Conservation (phyloP, 2,888 invertebrate species). For the Hoplodrina blanda region DNA sequence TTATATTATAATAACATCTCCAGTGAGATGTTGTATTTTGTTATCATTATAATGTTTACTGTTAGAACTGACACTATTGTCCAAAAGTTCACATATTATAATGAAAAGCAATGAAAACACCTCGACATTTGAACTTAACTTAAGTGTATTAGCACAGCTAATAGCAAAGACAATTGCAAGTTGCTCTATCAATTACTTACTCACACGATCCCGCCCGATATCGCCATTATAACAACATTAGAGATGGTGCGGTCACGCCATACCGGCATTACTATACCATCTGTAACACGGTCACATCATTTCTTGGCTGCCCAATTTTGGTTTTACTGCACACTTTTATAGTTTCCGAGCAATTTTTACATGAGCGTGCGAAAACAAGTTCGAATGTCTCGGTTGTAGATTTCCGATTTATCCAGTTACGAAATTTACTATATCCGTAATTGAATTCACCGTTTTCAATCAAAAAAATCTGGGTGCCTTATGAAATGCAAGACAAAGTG, state of each 20-base stretch:
- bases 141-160: conserved; percentile 78
- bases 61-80: conserved; percentile 48
- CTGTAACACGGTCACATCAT: conserved; percentile 89
- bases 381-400: conserved; percentile 69
- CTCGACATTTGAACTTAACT: conserved; percentile 64
- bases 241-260: conserved; percentile 86
- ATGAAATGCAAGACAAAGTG: conserved; percentile 69
- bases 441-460: conserved; percentile 79
- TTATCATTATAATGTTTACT: conserved; percentile 46
- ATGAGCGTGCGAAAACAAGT: conserved; percentile 82
- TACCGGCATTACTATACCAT: conserved; percentile 82
- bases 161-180: conserved; percentile 80
- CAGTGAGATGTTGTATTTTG: conserved; percentile 21
- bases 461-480: conserved; percentile 70
- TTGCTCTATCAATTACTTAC: conserved; percentile 88
- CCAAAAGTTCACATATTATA: conserved; percentile 56
- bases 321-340: conserved; percentile 79
- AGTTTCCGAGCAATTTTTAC: conserved; percentile 75
- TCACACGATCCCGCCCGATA: conserved; percentile 81
- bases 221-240: conserved; percentile 88
- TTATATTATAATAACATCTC: conserved; percentile 9
- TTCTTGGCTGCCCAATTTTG: conserved; percentile 85
- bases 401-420: conserved; percentile 73
- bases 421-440: conserved; percentile 71
- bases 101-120: conserved; percentile 54